Percentiles rank a stretch among this genome's conserved stretches.
Evolutionary conservation across 2,797 vertebrate species (phyloP).

Genomic region (Chelidonichthys spinosus): DNA sequence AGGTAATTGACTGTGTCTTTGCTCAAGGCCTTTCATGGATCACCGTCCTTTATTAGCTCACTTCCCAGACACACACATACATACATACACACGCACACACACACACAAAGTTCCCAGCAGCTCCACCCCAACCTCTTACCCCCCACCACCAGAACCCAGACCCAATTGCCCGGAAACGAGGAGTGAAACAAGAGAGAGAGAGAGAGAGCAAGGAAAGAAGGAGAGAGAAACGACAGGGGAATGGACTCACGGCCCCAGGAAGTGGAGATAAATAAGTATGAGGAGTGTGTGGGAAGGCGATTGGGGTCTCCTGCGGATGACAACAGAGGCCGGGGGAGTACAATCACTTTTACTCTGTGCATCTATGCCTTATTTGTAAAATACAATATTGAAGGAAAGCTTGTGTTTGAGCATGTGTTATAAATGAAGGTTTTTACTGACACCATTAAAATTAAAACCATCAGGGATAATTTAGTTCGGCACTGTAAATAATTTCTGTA

Average conservation of each 20-base stretch:
- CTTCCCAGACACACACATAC: slow-evolving; percentile 75
- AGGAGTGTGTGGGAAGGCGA: slow-evolving; percentile 68
- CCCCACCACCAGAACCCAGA: slow-evolving; percentile 76
- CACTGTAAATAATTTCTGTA: too few relatives aligned
- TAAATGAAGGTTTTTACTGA: background rate
- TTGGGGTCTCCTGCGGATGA: slow-evolving; percentile 67
- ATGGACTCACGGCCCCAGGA: slow-evolving; percentile 78
- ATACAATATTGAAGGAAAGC: slow-evolving; percentile 18
- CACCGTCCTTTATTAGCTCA: slow-evolving; percentile 88
- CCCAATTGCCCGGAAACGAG: slow-evolving; percentile 87
- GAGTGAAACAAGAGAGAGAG: slow-evolving; percentile 75
- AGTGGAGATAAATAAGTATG: slow-evolving; percentile 79
- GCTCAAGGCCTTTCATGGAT: slow-evolving; percentile 90
- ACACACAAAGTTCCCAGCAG: slow-evolving; percentile 81
- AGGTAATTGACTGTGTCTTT: slow-evolving; percentile 90
- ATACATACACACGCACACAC: slow-evolving; percentile 43
- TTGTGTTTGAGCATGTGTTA: slow-evolving; percentile 16
- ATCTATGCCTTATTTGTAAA: slow-evolving; percentile 48
- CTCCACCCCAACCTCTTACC: slow-evolving; percentile 80
- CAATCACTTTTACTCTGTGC: slow-evolving; percentile 38
- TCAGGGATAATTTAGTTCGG: background rate
- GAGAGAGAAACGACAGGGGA: slow-evolving; percentile 69
- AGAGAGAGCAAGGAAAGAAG: slow-evolving; percentile 56
- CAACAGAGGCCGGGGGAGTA: slow-evolving; percentile 41
- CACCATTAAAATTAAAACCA: background rate